Percentiles rank a stretch among this genome's conserved stretches.
Evolutionary conservation across 2,113 vertebrate species (phyloP).

Genomic region (Alces alces): DNA sequence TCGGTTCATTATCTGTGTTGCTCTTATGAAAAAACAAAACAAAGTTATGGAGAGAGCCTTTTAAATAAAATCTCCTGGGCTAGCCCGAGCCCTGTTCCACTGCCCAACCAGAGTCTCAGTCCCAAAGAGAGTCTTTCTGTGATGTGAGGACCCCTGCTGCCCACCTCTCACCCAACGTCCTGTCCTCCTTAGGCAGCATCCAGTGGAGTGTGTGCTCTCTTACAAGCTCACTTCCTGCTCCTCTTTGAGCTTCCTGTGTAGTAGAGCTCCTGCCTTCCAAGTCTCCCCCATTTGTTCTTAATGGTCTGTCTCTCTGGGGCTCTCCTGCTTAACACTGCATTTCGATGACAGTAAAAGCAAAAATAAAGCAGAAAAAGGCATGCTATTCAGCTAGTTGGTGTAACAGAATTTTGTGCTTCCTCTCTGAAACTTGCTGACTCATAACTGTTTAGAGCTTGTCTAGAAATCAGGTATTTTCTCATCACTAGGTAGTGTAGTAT

Average conservation of each 20-base stretch:
- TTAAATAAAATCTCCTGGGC: not conserved
- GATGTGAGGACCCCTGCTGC: not conserved
- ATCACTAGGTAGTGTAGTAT: not conserved
- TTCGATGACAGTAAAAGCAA: not conserved
- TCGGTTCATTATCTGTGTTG: not conserved
- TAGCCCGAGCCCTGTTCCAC: not conserved
- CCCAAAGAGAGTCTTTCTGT: not conserved
- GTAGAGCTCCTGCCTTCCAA: not conserved
- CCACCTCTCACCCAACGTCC: not conserved
- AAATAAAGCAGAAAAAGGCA: not conserved
- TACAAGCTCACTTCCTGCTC: not conserved
- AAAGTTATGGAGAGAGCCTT: not conserved
- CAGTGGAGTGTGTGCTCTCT: not conserved
- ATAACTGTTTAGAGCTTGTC: not conserved
- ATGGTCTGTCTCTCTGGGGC: not conserved
- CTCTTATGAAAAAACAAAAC: not conserved
- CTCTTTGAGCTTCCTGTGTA: not conserved
- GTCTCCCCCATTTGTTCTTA: not conserved
- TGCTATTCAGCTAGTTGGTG: not conserved
- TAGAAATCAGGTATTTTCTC: not conserved
- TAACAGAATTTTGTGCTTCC: not conserved
- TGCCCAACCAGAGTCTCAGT: not conserved
- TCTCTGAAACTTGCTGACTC: not conserved
- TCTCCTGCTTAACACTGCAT: not conserved
- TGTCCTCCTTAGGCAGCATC: not conserved